A percentile compares a stretch with the other conserved stretches of the same genome.
phyloP scores from a whole-genome alignment of 1,140 invertebrate genomes.

The Drosophila repletoides region DNA sequence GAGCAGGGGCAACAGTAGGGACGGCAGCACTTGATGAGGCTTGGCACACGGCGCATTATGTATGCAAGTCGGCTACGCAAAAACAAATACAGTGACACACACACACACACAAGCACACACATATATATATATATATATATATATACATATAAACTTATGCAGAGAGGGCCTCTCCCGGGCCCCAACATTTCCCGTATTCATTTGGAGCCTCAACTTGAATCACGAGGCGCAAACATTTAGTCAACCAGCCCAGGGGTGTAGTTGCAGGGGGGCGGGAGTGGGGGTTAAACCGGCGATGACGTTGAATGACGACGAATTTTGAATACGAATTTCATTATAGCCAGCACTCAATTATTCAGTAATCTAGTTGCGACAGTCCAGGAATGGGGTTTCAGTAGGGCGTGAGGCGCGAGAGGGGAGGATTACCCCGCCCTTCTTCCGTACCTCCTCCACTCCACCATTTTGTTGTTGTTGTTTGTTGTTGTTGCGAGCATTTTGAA shows the following conservation, averaged over 20 bases:
- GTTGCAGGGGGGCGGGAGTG: background rate
- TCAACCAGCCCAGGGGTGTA: conserved; percentile 32
- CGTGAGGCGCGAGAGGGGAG: background rate
- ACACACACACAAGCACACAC: conserved; percentile 17
- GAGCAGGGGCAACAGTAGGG: background rate
- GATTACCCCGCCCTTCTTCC: conserved; percentile 10
- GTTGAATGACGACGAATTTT: conserved; percentile 78
- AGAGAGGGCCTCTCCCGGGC: conserved; percentile 12
- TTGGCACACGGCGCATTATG: conserved; percentile 54
- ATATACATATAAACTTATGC: conserved; percentile 31
- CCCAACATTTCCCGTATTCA: conserved; percentile 15
- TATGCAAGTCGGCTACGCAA: conserved; percentile 74
- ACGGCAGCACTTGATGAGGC: conserved; percentile 10
- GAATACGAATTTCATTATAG: conserved; percentile 79
- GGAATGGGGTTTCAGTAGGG: background rate
- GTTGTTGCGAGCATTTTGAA: conserved; percentile 30
- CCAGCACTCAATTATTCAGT: conserved; percentile 79
- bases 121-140: conserved; percentile 20
- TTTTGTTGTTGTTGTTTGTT: conserved; percentile 7
- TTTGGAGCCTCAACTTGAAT: conserved; percentile 15
- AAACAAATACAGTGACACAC: conserved; percentile 59
- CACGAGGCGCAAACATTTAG: conserved; percentile 61
- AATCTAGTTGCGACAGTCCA: conserved; percentile 55
- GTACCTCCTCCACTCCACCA: background rate
- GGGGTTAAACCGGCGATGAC: conserved; percentile 23